These are phyloP conservation scores for Platanista minor DNA, from an alignment of 2,113 vertebrate genomes.

Conservation along the genomic window DNA sequence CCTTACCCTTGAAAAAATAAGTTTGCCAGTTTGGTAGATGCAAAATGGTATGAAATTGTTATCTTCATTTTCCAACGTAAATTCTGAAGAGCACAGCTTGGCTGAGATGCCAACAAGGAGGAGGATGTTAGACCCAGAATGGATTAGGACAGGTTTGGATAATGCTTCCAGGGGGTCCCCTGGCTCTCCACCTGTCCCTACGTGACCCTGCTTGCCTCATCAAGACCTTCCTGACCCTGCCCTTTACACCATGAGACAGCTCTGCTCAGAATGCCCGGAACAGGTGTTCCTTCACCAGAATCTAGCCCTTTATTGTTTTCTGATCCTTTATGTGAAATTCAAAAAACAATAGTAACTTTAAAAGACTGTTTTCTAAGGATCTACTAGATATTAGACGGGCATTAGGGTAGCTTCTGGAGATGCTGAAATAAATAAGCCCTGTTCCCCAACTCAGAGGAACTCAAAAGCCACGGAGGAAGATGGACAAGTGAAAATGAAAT, in stretches of 20 bases:
- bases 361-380: neutral
- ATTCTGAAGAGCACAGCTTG: neutral
- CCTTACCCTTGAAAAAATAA: neutral
- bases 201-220: accelerated
- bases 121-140: neutral
- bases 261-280: neutral
- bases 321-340: neutral
- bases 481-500: neutral
- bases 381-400: neutral
- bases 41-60: neutral
- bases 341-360: neutral
- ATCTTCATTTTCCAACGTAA: neutral
- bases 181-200: neutral
- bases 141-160: neutral
- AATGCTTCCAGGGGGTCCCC: neutral
- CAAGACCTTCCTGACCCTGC: neutral
- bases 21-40: neutral
- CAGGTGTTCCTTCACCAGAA: neutral
- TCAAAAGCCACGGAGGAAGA: neutral
- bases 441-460: neutral
- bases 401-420: neutral
- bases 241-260: accelerated
- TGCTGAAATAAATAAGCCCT: neutral
- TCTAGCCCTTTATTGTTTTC: neutral
- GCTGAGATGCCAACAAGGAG: neutral